Evolutionary conservation across 2,888 invertebrate genomes (phyloP).

Genomic region (Drosophila paramelanica): DNA sequence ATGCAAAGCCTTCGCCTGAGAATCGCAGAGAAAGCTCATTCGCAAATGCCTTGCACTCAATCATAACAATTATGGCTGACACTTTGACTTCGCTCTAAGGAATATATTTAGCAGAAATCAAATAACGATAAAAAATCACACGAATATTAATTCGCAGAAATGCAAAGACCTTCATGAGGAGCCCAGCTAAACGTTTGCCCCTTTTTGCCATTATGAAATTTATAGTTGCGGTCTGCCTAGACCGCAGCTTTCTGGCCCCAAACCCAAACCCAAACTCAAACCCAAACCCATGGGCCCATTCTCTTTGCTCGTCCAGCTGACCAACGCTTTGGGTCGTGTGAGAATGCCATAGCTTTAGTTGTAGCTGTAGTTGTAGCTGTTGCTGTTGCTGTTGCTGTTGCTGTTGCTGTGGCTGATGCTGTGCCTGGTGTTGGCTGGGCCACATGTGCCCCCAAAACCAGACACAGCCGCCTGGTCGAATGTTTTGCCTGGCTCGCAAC

Average conservation of each 20-base stretch:
- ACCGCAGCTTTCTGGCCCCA: conserved; percentile 42
- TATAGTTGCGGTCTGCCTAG: conserved; percentile 75
- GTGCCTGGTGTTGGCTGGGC: too few species aligned
- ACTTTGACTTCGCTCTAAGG: conserved; percentile 44
- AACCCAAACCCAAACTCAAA: conserved; percentile 12
- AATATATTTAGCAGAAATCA: conserved; percentile 69
- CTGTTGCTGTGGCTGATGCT: too few species aligned
- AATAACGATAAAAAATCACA: conserved; percentile 83
- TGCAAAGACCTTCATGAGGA: conserved; percentile 75
- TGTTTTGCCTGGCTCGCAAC: conserved; percentile 58
- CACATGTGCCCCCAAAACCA: conserved; percentile 16
- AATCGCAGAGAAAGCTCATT: neutral
- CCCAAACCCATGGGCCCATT: conserved; percentile 21
- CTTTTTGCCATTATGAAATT: conserved; percentile 69
- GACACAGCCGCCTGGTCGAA: conserved; percentile 29
- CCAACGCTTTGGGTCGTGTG: conserved; percentile 63
- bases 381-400: conserved; percentile 11
- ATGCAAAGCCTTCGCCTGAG: neutral
- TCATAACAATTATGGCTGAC: conserved; percentile 51
- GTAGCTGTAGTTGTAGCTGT: conserved; percentile 8
- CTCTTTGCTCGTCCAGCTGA: conserved; percentile 31
- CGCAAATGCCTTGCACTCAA: conserved; percentile 30
- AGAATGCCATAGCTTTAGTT: conserved; percentile 57
- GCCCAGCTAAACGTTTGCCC: conserved; percentile 60
- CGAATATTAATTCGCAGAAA: conserved; percentile 83